phyloP scores from a whole-genome alignment of 2,888 invertebrate genomes.

The Ophraella communa region DNA sequence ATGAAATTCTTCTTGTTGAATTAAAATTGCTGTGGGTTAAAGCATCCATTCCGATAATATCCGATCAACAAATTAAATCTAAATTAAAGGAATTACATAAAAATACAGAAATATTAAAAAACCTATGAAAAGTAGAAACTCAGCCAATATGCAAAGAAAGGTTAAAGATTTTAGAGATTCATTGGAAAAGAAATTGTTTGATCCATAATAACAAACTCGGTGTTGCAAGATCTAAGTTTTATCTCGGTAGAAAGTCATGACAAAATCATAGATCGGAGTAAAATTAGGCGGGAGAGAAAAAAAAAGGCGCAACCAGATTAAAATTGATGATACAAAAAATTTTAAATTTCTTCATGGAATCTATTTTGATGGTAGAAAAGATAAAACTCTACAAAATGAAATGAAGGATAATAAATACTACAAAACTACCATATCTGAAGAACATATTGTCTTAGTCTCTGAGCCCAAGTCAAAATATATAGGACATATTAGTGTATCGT shows the following conservation, averaged over 20 bases:
- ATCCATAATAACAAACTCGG: not conserved
- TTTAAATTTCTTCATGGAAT: not conserved
- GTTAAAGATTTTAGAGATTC: not conserved
- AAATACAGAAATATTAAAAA: not conserved
- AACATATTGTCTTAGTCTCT: too few species aligned
- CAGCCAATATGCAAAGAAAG: not conserved
- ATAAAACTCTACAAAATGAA: too few species aligned
- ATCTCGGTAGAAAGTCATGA: not conserved
- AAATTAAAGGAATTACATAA: not conserved
- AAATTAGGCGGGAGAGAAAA: not conserved
- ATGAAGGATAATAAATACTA: too few species aligned
- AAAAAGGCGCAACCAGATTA: not conserved
- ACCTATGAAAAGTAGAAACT: not conserved
- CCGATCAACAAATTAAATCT: not conserved
- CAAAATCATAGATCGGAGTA: not conserved
- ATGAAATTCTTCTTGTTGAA: not conserved
- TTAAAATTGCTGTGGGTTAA: not conserved
- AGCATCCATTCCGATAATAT: not conserved
- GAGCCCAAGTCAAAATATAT: too few species aligned
- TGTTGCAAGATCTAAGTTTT: not conserved
- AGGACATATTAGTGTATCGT: too few species aligned
- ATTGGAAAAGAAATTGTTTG: not conserved
- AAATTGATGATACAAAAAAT: not conserved
- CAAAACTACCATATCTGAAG: too few species aligned
- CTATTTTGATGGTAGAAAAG: too few species aligned